Percentiles rank a stretch among this genome's conserved stretches.
phyloP scores from a whole-genome alignment of 2,113 vertebrate genomes.

The Gallinago paraguaiae region DNA sequence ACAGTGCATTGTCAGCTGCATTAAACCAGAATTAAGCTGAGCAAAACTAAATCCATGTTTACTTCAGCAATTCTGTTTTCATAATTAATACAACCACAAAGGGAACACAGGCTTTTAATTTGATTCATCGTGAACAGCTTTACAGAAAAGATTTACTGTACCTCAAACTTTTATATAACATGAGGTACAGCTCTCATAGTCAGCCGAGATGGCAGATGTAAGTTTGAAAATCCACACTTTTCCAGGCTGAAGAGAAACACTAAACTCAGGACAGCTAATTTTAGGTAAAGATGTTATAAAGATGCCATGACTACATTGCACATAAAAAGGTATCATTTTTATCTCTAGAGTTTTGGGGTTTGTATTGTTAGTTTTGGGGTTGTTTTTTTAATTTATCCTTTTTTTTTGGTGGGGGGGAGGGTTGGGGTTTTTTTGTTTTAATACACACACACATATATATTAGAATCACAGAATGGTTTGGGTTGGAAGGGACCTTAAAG shows the following conservation, averaged over 20 bases:
- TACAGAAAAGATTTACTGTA: not conserved
- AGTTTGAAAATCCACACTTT: not conserved
- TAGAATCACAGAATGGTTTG: not conserved
- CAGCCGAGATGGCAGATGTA: fast-evolving
- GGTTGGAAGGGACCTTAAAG: too few species aligned
- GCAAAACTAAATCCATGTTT: slow-evolving; percentile 1
- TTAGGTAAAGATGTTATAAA: not conserved
- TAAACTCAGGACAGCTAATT: not conserved
- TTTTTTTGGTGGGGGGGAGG: not conserved
- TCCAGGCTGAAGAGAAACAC: not conserved
- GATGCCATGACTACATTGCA: not conserved
- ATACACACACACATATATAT: not conserved
- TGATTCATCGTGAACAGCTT: not conserved
- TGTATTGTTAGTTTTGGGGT: not conserved
- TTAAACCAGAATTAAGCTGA: not conserved
- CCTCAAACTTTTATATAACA: not conserved
- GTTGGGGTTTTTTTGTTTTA: not conserved
- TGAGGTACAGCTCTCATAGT: not conserved
- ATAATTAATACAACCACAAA: not conserved
- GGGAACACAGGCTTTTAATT: not conserved
- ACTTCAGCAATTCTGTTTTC: not conserved
- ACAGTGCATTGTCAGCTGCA: not conserved
- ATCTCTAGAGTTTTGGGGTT: not conserved
- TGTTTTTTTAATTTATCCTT: too few species aligned
- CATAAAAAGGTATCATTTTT: not conserved